phyloP scores from a whole-genome alignment of 2,797 vertebrate genomes.

The Sebastes taczanowskii region DNA sequence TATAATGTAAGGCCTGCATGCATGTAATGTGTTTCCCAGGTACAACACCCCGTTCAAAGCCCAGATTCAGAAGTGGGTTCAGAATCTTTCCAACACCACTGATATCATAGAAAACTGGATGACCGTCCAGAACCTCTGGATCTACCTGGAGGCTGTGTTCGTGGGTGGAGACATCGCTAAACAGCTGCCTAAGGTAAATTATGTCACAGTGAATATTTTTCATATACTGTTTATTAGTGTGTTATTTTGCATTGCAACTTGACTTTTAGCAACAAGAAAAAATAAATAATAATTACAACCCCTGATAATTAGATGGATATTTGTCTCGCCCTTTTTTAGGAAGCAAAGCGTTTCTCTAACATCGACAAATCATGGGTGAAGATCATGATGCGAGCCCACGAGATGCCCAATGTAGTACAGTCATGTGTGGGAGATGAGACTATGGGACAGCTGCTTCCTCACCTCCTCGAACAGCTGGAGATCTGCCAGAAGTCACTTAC shows the following conservation, averaged over 20 bases:
- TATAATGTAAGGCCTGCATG: neutral
- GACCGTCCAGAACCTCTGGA: slow-evolving; percentile 98
- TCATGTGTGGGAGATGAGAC: slow-evolving; percentile 96
- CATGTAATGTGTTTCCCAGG: slow-evolving; percentile 70
- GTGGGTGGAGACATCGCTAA: slow-evolving; percentile 97
- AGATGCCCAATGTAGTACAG: slow-evolving; percentile 92
- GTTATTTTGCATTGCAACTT: neutral
- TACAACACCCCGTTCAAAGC: slow-evolving; percentile 94
- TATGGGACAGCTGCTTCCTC: slow-evolving; percentile 94
- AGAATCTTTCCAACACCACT: slow-evolving; percentile 92
- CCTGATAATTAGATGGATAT: neutral
- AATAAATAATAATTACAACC: neutral
- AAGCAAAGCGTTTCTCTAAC: slow-evolving; percentile 96
- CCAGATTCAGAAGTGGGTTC: slow-evolving; percentile 98
- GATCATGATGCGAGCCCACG: slow-evolving; percentile 94
- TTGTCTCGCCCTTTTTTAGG: slow-evolving; percentile 73
- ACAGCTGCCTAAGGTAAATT: slow-evolving; percentile 93
- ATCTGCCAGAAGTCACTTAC: slow-evolving; percentile 98
- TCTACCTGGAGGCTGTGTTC: slow-evolving; percentile 97
- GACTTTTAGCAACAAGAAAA: neutral
- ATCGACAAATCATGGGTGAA: slow-evolving; percentile 99
- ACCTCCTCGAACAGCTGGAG: slow-evolving; percentile 95
- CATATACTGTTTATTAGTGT: neutral
- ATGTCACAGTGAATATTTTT: neutral
- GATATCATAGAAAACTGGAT: slow-evolving; percentile 97